Conservation (phyloP, 2,797 vertebrate species). For the Sylvilagus floridanus region DNA sequence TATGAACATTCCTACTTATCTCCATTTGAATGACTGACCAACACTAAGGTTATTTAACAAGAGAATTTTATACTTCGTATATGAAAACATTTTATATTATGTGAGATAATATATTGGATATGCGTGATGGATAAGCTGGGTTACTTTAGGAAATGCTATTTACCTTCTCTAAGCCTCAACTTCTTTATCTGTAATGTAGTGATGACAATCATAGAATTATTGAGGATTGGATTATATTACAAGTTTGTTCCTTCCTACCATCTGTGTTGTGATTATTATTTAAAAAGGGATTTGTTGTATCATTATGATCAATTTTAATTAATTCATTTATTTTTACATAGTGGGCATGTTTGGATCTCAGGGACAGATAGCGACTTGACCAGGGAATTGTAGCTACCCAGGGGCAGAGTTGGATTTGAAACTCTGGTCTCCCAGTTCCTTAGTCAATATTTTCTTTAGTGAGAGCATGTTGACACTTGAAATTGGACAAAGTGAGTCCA, state of each 20-base stretch:
- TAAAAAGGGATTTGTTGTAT: not conserved
- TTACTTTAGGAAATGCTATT: not conserved
- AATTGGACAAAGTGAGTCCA: not conserved
- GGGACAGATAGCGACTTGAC: slow-evolving; percentile 25
- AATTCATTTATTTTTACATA: slow-evolving; percentile 28
- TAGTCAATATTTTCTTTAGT: not conserved
- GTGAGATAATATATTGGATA: not conserved
- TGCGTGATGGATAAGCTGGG: not conserved
- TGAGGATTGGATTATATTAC: not conserved
- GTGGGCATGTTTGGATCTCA: not conserved
- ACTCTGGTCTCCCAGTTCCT: not conserved
- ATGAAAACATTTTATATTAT: not conserved
- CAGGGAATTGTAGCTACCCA: not conserved
- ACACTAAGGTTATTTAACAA: not conserved
- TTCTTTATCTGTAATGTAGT: not conserved
- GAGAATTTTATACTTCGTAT: not conserved
- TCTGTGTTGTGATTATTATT: not conserved
- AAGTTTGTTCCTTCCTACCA: not conserved
- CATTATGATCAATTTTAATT: not conserved
- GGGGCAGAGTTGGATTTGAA: not conserved
- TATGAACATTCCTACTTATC: slow-evolving; percentile 3
- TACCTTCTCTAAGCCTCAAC: not conserved
- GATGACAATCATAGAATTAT: not conserved
- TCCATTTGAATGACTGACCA: slow-evolving; percentile 16
- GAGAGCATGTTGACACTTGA: not conserved